Evolutionary conservation across 2,888 invertebrate genomes (phyloP).

Genomic region (Eudasyphora cyanicolor): DNA sequence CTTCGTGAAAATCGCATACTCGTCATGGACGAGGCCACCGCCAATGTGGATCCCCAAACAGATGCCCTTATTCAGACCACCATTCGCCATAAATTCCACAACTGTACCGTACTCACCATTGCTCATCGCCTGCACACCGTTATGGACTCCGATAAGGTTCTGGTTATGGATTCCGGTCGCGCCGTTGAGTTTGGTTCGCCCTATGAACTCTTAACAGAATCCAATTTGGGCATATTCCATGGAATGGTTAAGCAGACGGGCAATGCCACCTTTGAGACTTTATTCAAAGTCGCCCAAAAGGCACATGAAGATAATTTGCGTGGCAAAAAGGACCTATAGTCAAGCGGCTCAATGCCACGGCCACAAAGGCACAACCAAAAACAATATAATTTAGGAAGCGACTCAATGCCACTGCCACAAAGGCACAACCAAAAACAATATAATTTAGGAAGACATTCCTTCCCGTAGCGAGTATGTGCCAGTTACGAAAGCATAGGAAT

Average conservation of each 20-base stretch:
- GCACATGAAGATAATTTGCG: conserved; percentile 55
- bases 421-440: no score
- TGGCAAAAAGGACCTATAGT: conserved; percentile 15
- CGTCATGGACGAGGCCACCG: conserved; percentile 95
- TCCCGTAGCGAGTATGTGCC: no score
- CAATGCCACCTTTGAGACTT: conserved; percentile 83
- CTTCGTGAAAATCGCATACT: conserved; percentile 90
- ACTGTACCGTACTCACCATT: conserved; percentile 93
- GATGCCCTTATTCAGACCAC: conserved; percentile 91
- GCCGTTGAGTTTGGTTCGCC: no score
- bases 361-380: no score
- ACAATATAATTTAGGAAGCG: no score
- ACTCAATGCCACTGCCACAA: no score
- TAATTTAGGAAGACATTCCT: no score
- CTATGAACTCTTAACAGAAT: conserved; percentile 81
- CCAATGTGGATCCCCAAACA: conserved; percentile 94
- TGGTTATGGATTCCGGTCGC: conserved; percentile 89
- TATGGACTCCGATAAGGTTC: no score
- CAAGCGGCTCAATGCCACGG: no score
- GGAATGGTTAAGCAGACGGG: conserved; percentile 85
- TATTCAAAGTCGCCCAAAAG: conserved; percentile 84
- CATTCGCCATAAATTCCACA: conserved; percentile 87
- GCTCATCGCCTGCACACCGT: conserved; percentile 93
- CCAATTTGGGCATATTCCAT: conserved; percentile 81
- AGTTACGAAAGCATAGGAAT: no score